These are phyloP conservation scores for Lepidurus apus DNA, from an alignment of 1,140 invertebrate species.

Conservation along the genomic window DNA sequence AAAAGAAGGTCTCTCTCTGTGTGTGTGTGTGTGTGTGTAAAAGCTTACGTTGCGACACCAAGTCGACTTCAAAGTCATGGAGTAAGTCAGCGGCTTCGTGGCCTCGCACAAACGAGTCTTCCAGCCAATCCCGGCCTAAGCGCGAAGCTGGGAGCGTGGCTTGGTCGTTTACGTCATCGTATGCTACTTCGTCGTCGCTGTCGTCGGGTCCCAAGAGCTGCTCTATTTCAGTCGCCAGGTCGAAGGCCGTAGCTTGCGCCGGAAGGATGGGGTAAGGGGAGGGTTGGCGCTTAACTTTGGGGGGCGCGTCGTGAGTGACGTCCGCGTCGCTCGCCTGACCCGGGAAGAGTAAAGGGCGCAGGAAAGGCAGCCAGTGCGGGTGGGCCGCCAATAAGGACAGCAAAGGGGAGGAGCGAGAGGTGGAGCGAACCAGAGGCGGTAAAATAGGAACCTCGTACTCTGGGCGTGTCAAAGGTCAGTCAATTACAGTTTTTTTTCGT, in stretches of 20 bases:
- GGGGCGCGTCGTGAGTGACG: background rate
- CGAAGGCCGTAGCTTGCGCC: background rate
- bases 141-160: background rate
- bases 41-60: constrained; percentile 39
- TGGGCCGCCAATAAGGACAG: background rate
- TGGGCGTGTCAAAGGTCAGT: background rate
- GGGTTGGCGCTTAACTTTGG: background rate
- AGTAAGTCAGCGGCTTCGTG: constrained; percentile 31
- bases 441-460: background rate
- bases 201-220: constrained; percentile 24
- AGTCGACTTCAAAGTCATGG: constrained; percentile 32
- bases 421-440: background rate
- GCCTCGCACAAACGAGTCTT: constrained; percentile 29
- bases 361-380: constrained; percentile 2
- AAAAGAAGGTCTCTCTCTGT: too few species aligned
- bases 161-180: background rate
- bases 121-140: constrained; percentile 23
- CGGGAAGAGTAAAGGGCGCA: background rate
- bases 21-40: constrained; percentile 23
- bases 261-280: background rate
- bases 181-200: constrained; percentile 11
- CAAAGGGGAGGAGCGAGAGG: constrained; percentile 10
- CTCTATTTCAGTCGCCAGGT: constrained; percentile 19
- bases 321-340: background rate
- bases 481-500: background rate